phyloP scores from a whole-genome alignment of 35 echinoderm and acorn worm species.

The Apostichopus californicus region DNA sequence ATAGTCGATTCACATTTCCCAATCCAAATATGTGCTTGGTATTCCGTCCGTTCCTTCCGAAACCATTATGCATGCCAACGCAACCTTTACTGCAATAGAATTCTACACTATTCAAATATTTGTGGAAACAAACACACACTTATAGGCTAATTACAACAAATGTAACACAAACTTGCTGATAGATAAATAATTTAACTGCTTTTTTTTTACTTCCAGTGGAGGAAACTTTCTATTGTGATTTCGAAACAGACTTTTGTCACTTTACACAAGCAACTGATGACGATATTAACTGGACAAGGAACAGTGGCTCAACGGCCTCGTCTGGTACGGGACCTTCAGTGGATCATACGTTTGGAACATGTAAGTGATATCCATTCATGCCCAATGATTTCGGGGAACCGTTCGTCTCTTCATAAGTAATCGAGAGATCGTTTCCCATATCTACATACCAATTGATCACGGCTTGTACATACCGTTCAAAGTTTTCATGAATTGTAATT shows the following conservation, averaged over 20 bases:
- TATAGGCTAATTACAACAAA: too few relatives aligned
- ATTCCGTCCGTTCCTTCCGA: too few relatives aligned
- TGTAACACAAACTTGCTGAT: too few relatives aligned
- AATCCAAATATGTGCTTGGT: too few relatives aligned
- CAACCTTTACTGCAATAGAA: too few relatives aligned
- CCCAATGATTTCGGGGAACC: not conserved
- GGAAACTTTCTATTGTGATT: conserved; percentile 53
- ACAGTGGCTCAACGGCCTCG: conserved; percentile 61
- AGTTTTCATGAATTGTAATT: not conserved
- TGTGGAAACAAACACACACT: too few relatives aligned
- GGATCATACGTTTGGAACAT: not conserved
- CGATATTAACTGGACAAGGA: conserved; percentile 71
- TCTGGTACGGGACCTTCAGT: conserved; percentile 60
- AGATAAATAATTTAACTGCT: too few relatives aligned
- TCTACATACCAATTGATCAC: not conserved
- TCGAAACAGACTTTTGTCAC: conserved; percentile 67
- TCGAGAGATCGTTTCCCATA: not conserved
- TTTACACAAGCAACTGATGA: conserved; percentile 60
- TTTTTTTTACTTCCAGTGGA: too few relatives aligned
- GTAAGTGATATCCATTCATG: not conserved
- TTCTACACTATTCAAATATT: too few relatives aligned
- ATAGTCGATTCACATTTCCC: too few relatives aligned
- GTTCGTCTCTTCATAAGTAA: not conserved
- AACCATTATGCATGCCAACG: too few relatives aligned
- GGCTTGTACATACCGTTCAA: not conserved